phyloP scores from a whole-genome alignment of 2,888 invertebrate genomes.

The Ecliptopera silaceata region DNA sequence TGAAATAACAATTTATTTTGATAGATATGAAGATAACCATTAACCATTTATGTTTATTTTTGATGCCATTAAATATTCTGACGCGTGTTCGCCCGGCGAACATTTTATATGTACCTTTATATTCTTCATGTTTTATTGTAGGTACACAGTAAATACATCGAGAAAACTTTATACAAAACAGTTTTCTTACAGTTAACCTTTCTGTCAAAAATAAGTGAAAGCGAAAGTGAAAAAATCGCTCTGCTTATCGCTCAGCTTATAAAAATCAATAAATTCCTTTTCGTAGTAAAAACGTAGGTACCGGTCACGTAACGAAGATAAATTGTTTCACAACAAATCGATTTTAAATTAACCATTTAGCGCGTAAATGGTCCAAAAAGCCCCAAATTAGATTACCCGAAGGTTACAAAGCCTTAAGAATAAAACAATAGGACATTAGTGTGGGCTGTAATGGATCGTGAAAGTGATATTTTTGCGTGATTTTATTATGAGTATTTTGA shows the following conservation, averaged over 20 bases:
- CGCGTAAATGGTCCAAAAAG: slow-evolving; percentile 26
- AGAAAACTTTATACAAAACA: no score
- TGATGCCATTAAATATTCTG: no score
- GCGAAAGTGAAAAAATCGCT: not conserved
- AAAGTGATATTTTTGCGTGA: not conserved
- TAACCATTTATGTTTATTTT: no score
- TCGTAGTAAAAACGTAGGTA: slow-evolving; percentile 34
- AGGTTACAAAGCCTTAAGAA: slow-evolving; percentile 21
- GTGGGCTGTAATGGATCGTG: slow-evolving; percentile 1
- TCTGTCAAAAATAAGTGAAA: no score
- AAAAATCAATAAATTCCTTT: not conserved
- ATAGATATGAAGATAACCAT: no score
- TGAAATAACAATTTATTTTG: no score
- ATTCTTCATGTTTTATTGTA: no score
- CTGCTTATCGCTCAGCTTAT: slow-evolving; percentile 4
- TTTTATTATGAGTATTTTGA: no score
- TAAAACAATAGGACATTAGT: slow-evolving; percentile 18
- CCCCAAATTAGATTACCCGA: slow-evolving; percentile 21
- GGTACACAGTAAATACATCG: no score
- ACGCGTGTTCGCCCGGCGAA: no score
- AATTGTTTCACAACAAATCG: slow-evolving; percentile 51
- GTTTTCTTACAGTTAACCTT: no score
- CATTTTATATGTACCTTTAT: no score
- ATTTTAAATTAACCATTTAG: slow-evolving; percentile 53
- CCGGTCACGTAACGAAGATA: slow-evolving; percentile 51